A percentile compares a stretch with the other conserved stretches of the same genome.
Conservation (phyloP, 2,797 vertebrate species). For the Melopsittacus undulatus region DNA sequence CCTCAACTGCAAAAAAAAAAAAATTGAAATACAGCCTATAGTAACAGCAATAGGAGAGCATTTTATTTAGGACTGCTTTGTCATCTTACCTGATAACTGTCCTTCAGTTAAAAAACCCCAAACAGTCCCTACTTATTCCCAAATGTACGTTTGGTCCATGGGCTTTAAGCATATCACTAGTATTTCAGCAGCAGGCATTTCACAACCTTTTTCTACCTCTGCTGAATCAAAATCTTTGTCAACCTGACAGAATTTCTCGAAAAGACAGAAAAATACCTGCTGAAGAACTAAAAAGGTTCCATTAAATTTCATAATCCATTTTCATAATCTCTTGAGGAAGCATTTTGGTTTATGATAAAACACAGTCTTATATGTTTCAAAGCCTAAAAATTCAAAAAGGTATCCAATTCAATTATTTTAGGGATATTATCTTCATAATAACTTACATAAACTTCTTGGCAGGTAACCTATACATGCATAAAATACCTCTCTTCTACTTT, state of each 20-base stretch:
- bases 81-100: background rate
- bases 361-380: background rate
- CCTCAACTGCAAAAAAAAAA: background rate
- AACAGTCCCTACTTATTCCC: background rate
- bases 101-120: background rate
- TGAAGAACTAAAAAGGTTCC: background rate
- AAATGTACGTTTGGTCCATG: background rate
- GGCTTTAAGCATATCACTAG: background rate
- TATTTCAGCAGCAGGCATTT: background rate
- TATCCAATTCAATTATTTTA: background rate
- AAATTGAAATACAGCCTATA: background rate
- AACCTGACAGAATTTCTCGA: background rate
- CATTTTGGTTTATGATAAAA: background rate
- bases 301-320: background rate
- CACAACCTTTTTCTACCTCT: background rate
- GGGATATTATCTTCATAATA: background rate
- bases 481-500: background rate
- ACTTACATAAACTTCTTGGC: background rate
- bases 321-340: background rate
- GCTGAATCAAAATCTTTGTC: background rate
- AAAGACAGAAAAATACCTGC: background rate
- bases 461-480: background rate
- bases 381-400: background rate
- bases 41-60: background rate
- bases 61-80: background rate